Base-by-base conservation (phyloP, 2,888 invertebrate genomes). In the Epicampocera succincta region DNA sequence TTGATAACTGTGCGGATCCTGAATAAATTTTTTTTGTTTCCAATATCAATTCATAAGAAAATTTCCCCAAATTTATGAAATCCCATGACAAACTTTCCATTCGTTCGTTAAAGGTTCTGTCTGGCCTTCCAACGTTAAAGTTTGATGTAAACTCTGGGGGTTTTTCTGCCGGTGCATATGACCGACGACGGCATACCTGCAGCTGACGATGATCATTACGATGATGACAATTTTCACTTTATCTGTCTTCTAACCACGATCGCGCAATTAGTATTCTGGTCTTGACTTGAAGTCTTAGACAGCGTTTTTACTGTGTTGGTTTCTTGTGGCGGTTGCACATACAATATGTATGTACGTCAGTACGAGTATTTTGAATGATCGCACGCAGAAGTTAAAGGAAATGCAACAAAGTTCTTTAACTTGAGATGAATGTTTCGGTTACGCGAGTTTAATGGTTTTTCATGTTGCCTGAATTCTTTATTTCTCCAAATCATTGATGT, bases 191-290 rank as follows among this genome's bases (percentile, higher is more conserved):
- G 3, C 15, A 15, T 52, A 11, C 17, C 68, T 69, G 46, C 42
- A 56, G 68, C 63, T 69, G 46, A 15, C 42, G 29, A 52, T 40
- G 17, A 50, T 66, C 25, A 50, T 78, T 58, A 58, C 40, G 54
- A 68, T 63, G 44, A 56, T 52, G 58, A 65, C 58, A 65, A 80
- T 81, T 76, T 65, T 61, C 76, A 76, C 76, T 83, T 54, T 71
- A 74, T 77, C 69, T 77, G 52, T 58, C 52, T 38, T 50, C 54
- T 73, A 63, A 40, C 50, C 52, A 2, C 19, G 56, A 11, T 63
- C 29, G 68, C 52, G 8, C 33, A 66, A 85, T 85, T 85, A 84
- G 81, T 85, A 85, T 85, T 84, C 85, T 82, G 75, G 83, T 82
- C 85, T 68, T 72, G 84, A 74, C 56, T 46, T 42, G 52, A 17